phyloP scores from a whole-genome alignment of 2,888 invertebrate species.

The Mythimna pallens region DNA sequence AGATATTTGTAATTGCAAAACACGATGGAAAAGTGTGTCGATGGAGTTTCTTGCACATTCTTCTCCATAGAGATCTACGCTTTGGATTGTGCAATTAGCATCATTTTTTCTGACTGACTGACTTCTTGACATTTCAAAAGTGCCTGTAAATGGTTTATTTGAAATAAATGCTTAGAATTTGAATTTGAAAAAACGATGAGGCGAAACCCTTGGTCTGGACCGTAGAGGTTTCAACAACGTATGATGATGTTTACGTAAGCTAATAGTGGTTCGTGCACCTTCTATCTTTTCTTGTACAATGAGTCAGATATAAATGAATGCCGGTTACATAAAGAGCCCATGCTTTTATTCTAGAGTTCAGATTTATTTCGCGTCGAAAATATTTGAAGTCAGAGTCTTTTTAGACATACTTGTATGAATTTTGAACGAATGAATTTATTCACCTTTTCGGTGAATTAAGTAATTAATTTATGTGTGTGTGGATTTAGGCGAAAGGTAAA shows the following conservation, averaged over 20 bases:
- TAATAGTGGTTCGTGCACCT: neutral
- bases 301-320: constrained; percentile 62
- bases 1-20: no score
- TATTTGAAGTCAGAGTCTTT: constrained; percentile 24
- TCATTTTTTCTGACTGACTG: no score
- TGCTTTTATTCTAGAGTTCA: constrained; percentile 47
- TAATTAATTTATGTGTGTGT: neutral
- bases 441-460: neutral
- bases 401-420: constrained; percentile 4
- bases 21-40: no score
- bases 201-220: no score
- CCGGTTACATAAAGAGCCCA: constrained; percentile 39
- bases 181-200: no score
- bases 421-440: neutral
- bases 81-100: no score
- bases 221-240: no score
- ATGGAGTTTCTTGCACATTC: no score
- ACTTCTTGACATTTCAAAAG: no score
- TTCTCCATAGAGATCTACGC: no score
- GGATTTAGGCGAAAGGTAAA: neutral
- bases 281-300: neutral
- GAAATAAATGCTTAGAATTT: no score
- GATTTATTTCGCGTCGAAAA: constrained; percentile 30
- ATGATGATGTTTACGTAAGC: neutral
- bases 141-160: no score